Base-by-base conservation (phyloP, 2,113 vertebrate genomes). In the Gallinago paraguaiae region DNA sequence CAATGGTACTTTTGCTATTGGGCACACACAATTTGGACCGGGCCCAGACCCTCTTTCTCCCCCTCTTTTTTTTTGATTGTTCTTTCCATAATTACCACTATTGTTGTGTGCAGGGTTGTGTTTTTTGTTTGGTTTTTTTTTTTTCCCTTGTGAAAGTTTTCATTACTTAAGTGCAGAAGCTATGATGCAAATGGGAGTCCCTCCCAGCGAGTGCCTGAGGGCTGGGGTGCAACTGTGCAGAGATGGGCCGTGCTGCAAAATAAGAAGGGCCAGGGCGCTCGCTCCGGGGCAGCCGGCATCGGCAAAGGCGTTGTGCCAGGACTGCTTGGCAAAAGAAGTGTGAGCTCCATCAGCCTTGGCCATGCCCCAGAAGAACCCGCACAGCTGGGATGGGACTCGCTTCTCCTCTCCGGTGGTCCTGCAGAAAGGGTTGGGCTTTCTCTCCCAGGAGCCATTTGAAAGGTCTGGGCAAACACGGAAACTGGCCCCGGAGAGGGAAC, bases 191-290 rank as follows among this genome's bases (percentile, higher is more conserved):
- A 86, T 46, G 43, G 74, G 59, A 92, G 80, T 82, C 69, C 69
- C 82, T 91, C 90, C 90, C 95, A 88, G 92, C 88, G 82, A 94
- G 31, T 35, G 90, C 90, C 88, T 39, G 81, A 92, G 88, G 88
- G 82, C 77, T 93, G 80, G 61, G 65, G 48, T 71, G 61, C 61
- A 46, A 61, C 86, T 82, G 39, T 18, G 4, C 60, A 77, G 31
- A 76, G 57, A 65, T 0, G 2, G 69, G 27, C 60, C 8, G 1
- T 77, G 39, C 69, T 90, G 90, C 75, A 87, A 68, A 92, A 76
- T 51, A 78, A 70, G 56, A 46, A 71, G 9, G 69, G 46, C 83
- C 39, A n/a, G 56, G 10, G 64, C 16, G 50, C 39, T 77, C 2
- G 0, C 22, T 77, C n/a, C 76, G 77, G 82, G 70, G 20, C 63